Evolutionary conservation across 2,113 vertebrate genomes (phyloP).

Genomic region (Nansenia antarctica): DNA sequence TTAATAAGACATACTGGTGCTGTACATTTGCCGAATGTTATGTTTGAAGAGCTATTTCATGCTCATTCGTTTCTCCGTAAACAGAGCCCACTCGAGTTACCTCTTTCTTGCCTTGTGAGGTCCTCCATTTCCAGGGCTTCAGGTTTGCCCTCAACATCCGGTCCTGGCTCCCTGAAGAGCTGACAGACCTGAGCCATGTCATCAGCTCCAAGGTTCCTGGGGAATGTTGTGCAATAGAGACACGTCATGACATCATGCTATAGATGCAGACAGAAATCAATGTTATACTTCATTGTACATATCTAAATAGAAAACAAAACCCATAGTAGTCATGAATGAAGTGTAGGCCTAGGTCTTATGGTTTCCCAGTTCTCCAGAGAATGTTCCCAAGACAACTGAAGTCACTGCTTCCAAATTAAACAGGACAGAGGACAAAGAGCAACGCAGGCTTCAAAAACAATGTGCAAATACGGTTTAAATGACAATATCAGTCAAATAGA

Average conservation of each 20-base stretch:
- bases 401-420: not conserved
- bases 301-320: not conserved
- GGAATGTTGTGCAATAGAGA: not conserved
- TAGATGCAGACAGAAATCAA: not conserved
- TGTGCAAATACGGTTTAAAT: no score
- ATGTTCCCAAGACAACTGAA: not conserved
- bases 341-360: not conserved
- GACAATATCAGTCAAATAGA: not conserved
- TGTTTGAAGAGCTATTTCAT: no score
- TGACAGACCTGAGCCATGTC: not conserved
- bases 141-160: not conserved
- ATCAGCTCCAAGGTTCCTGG: conserved; percentile 28
- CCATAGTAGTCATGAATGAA: not conserved
- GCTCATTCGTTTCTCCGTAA: no score
- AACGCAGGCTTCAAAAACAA: not conserved
- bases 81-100: not conserved
- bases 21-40: no score
- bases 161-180: not conserved
- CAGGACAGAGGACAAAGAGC: not conserved
- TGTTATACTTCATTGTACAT: not conserved
- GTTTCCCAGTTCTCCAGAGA: not conserved
- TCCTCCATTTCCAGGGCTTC: conserved; percentile 39
- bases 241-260: no score
- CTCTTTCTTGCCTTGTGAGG: conserved; percentile 1
- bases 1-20: no score